A percentile compares a stretch with the other conserved stretches of the same genome.
Evolutionary conservation across 2,797 vertebrate species (phyloP).

Genomic region (Menidia menidia): DNA sequence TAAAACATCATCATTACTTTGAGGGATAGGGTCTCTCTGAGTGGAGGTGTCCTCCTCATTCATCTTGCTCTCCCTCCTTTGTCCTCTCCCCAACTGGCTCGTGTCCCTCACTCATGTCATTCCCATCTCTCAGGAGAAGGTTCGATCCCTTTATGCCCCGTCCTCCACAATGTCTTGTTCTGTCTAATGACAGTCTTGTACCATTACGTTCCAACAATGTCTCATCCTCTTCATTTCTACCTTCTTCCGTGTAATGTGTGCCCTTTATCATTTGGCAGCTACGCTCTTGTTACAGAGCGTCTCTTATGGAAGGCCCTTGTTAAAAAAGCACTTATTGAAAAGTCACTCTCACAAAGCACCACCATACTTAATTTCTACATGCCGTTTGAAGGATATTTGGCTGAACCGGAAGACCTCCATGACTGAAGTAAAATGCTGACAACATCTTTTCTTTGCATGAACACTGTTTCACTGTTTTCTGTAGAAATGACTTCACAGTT

Average conservation of each 20-base stretch:
- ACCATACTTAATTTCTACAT: neutral
- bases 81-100: conserved; percentile 57
- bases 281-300: conserved; percentile 60
- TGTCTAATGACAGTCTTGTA: conserved; percentile 67
- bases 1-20: conserved; percentile 84
- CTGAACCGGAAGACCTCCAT: no score
- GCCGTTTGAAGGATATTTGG: neutral
- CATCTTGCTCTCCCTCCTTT: conserved; percentile 62
- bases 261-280: conserved; percentile 70
- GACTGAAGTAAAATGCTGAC: no score
- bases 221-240: conserved; percentile 53
- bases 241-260: conserved; percentile 59
- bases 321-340: conserved; percentile 25
- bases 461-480: neutral
- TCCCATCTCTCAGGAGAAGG: conserved; percentile 68
- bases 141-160: conserved; percentile 68
- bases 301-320: neutral
- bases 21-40: conserved; percentile 74
- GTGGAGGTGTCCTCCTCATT: conserved; percentile 77
- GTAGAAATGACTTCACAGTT: neutral
- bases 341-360: conserved; percentile 13
- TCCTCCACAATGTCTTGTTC: conserved; percentile 69
- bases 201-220: conserved; percentile 55
- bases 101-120: conserved; percentile 46
- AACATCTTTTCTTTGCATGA: neutral